phyloP scores from a whole-genome alignment of 2,113 vertebrate genomes.

The Phaethon lepturus region DNA sequence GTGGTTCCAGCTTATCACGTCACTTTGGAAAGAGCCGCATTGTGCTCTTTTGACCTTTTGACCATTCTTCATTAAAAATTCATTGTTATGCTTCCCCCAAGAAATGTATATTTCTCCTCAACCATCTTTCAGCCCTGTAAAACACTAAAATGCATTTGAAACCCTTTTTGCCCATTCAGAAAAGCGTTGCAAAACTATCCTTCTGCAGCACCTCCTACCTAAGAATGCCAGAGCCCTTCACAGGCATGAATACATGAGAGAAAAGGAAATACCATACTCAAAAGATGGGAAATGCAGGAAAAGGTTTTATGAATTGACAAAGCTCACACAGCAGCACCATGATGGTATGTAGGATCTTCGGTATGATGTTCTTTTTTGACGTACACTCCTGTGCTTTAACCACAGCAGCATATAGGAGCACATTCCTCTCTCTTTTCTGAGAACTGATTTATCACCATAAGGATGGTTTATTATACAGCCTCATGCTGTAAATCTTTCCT shows the following conservation, averaged over 20 bases:
- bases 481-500: slow-evolving; percentile 45
- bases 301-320: neutral
- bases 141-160: neutral
- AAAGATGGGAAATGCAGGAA: neutral
- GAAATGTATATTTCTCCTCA: neutral
- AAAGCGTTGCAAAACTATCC: neutral
- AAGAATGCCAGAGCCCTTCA: neutral
- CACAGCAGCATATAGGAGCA: neutral
- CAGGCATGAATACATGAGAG: neutral
- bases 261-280: neutral
- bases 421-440: neutral
- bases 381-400: neutral
- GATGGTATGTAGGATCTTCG: neutral
- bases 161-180: neutral
- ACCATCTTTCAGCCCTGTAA: neutral
- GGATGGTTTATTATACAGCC: slow-evolving; percentile 25
- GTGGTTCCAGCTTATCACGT: neutral
- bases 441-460: slow-evolving; percentile 38
- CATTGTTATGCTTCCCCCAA: neutral
- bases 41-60: slow-evolving; percentile 35
- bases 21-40: neutral
- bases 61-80: slow-evolving; percentile 8
- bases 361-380: neutral
- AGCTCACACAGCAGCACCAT: neutral
- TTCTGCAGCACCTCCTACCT: neutral